Conservation (phyloP, 2,888 invertebrate genomes). For the Eupithecia vulgata region DNA sequence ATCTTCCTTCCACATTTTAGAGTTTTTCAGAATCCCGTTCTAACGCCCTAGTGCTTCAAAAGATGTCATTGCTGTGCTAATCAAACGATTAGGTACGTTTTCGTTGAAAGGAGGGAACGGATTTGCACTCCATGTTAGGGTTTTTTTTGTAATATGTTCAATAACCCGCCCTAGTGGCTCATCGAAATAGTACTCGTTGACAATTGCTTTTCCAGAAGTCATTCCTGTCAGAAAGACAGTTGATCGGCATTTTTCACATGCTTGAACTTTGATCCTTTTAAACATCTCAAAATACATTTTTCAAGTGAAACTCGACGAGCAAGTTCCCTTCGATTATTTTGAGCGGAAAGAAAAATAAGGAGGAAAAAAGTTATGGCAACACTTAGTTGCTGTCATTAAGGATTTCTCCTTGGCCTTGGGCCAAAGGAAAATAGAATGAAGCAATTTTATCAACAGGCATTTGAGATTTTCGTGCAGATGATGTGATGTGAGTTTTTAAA, state of each 20-base stretch:
- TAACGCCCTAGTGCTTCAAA: background rate
- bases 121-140: background rate
- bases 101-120: background rate
- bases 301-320: constrained; percentile 5
- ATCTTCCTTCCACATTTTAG: background rate
- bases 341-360: constrained; percentile 28
- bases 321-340: constrained; percentile 25
- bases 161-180: background rate
- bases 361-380: constrained; percentile 28
- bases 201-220: background rate
- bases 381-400: constrained; percentile 37
- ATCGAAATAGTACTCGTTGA: background rate
- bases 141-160: background rate
- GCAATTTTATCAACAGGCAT: constrained; percentile 28
- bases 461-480: constrained; percentile 11
- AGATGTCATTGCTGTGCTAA: background rate
- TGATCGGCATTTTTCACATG: background rate
- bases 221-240: background rate
- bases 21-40: background rate
- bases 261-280: constrained; percentile 16
- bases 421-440: constrained; percentile 33
- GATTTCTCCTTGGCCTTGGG: constrained; percentile 34
- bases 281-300: constrained; percentile 15
- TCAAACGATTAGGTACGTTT: background rate
- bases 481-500: constrained; percentile 1